Base-by-base conservation (phyloP, 2,113 vertebrate species). In the Coryphaenoides rupestris region DNA sequence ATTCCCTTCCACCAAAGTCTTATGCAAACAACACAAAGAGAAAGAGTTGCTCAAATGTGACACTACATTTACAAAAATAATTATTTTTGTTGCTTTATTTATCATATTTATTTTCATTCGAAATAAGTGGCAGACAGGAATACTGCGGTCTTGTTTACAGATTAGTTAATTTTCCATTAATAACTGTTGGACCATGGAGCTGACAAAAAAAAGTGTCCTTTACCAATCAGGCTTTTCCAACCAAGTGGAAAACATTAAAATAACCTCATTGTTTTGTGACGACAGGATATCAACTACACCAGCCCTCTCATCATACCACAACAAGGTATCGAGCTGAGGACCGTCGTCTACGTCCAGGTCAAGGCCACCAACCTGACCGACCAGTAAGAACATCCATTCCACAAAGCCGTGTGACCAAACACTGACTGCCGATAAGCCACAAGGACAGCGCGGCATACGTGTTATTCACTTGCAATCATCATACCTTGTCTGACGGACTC, bases 361-460 rank as follows among this genome's bases (percentile, higher is more conserved):
- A 68, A 72, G 65, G 90, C 89, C 40, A 77, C 52, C 53, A 89
- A 89, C 74, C 69, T 91, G 64, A 89, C 89, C 3, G 62, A 76
- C 55, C 86, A 87, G 89, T 91, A 87, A 85, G 83, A 62, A 19
- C 15, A 12, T 22, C 19, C 5, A 55, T 55, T 22, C 52, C n/a
- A n/a, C n/a, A n/a, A 21, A 21, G n/a, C 52, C 52, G 21, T 54
- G 52, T 54, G 50, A 50, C n/a, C 55, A 26, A 58, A 19, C 1
- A 0, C 47, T 57, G 19, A 21, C 19, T 23, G 10, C 53, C n/a
- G n/a, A n/a, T n/a, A 55, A 1, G 46, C 22, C 15, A 40, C 3
- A 23, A 9, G 17, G n/a, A 17, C 3, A 19, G 19, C 10, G 4
- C 10, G 4, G 53, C 9, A 21, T 40, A 54, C 53, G 21, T 19